Evolutionary conservation across 2,113 vertebrate genomes (phyloP).

Genomic region (Tragelaphus strepsiceros): DNA sequence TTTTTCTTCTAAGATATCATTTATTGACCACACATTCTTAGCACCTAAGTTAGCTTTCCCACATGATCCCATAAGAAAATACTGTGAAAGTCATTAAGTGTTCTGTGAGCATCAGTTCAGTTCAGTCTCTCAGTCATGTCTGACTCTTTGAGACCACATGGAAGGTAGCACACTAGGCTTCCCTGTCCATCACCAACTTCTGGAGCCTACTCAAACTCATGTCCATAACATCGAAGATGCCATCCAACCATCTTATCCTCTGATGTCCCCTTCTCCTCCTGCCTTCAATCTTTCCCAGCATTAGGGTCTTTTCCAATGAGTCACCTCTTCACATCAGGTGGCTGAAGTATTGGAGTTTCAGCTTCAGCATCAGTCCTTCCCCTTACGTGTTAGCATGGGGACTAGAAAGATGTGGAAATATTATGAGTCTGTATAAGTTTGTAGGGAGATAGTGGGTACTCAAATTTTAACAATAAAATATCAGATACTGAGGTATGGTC

Average conservation of each 20-base stretch:
- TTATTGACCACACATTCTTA: neutral
- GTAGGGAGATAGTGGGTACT: neutral
- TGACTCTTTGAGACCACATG: neutral
- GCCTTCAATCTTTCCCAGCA: neutral
- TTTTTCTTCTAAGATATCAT: neutral
- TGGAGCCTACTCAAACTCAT: neutral
- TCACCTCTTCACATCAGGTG: neutral
- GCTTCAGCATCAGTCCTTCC: neutral
- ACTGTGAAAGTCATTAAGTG: neutral
- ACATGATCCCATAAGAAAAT: neutral
- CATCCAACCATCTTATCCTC: neutral
- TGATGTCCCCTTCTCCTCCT: neutral
- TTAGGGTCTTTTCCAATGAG: neutral
- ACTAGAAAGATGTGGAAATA: neutral
- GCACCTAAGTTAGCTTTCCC: neutral
- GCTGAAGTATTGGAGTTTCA: neutral
- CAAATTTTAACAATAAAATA: conserved; percentile 17
- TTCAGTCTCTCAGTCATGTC: neutral
- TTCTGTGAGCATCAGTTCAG: neutral
- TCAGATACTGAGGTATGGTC: neutral
- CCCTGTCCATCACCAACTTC: neutral
- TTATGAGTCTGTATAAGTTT: neutral
- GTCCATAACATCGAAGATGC: neutral
- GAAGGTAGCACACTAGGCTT: neutral
- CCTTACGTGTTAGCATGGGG: neutral